These are phyloP conservation scores for Caenorhabditis remanei DNA, from an alignment of 1,140 invertebrate genomes.

Conservation along the genomic window DNA sequence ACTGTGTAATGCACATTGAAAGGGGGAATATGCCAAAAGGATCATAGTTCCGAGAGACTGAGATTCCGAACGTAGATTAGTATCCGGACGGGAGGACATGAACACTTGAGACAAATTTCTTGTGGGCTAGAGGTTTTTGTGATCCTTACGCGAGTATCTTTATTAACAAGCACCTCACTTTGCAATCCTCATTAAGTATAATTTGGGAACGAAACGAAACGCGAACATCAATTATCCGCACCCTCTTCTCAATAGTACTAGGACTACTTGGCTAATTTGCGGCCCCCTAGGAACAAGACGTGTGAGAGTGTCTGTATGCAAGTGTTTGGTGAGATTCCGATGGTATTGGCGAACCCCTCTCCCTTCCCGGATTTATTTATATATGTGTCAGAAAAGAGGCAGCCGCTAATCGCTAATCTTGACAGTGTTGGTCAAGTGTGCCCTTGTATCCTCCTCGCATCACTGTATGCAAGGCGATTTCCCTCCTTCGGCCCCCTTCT, in stretches of 20 bases:
- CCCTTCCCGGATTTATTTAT: constrained; percentile 43
- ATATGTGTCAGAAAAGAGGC: constrained; percentile 54
- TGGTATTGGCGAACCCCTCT: constrained; percentile 39
- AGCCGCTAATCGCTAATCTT: constrained; percentile 55
- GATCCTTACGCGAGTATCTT: not conserved
- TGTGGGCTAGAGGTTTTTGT: not conserved
- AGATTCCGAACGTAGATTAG: constrained; percentile 36
- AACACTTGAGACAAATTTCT: not conserved
- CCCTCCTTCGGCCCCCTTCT: constrained; percentile 40
- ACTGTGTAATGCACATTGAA: constrained; percentile 46
- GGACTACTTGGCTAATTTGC: constrained; percentile 49
- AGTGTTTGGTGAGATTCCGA: constrained; percentile 17
- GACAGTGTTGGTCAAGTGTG: constrained; percentile 56
- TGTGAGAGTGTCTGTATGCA: not conserved
- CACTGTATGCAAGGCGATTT: constrained; percentile 46
- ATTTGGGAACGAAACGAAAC: constrained; percentile 42
- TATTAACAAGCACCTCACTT: constrained; percentile 38
- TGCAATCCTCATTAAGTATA: constrained; percentile 49
- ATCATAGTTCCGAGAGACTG: no score
- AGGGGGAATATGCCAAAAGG: not conserved
- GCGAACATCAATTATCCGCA: constrained; percentile 54
- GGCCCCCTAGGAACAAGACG: constrained; percentile 46
- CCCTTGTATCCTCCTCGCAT: constrained; percentile 55
- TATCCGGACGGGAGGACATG: not conserved
- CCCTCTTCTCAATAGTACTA: constrained; percentile 11